Percentiles rank a stretch among this genome's conserved stretches.
These are phyloP conservation scores for Hypotaenidia okinawae DNA, from an alignment of 2,797 vertebrate species.

Conservation along the genomic window DNA sequence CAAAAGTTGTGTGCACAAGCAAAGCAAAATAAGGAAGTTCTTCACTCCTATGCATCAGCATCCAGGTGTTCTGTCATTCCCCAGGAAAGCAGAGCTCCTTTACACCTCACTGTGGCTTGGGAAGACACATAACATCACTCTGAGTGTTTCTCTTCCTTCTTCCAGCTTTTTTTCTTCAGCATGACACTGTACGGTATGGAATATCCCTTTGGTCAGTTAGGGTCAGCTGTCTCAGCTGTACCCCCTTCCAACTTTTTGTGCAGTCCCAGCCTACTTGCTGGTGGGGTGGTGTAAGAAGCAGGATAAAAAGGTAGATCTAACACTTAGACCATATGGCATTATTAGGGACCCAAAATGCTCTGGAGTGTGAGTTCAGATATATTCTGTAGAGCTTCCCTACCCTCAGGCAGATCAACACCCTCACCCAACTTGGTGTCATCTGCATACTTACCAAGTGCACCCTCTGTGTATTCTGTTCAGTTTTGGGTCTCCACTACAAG, in stretches of 20 bases:
- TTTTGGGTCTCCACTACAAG: too few species aligned
- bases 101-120: not conserved
- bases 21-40: not conserved
- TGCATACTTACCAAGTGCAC: too few species aligned
- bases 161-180: not conserved
- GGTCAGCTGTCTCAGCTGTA: not conserved
- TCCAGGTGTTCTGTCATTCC: not conserved
- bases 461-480: too few species aligned
- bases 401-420: too few species aligned
- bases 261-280: not conserved
- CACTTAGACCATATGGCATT: not conserved
- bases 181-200: not conserved
- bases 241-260: not conserved
- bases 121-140: not conserved
- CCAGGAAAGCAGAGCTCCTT: not conserved
- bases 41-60: not conserved
- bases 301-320: not conserved
- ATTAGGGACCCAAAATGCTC: not conserved
- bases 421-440: too few species aligned
- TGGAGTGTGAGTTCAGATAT: not conserved
- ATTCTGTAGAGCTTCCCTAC: too few species aligned
- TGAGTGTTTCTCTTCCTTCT: not conserved
- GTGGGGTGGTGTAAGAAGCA: not conserved
- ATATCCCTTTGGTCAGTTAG: not conserved
- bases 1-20: fast-evolving